Conservation (phyloP, 2,113 vertebrate genomes). For the Crotalus tigris region DNA sequence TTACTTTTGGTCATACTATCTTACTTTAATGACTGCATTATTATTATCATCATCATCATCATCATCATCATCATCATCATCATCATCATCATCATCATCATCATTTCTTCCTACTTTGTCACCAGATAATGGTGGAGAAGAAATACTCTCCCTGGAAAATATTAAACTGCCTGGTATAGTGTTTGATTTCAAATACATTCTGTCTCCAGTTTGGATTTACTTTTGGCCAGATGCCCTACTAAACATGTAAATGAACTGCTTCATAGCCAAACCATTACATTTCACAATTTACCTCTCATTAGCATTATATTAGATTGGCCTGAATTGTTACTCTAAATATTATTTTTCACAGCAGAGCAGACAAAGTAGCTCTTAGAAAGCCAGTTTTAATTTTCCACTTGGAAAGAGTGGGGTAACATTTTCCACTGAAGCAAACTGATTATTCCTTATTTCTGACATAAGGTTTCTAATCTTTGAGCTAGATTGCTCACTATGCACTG, state of each 20-base stretch:
- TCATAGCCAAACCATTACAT: constrained; percentile 59
- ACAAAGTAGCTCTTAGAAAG: constrained; percentile 71
- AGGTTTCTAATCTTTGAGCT: constrained; percentile 67
- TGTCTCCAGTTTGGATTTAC: constrained; percentile 46
- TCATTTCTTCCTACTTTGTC: background rate
- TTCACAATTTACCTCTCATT: constrained; percentile 61
- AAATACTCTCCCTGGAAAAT: constrained; percentile 4
- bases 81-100: background rate
- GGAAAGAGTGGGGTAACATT: constrained; percentile 73
- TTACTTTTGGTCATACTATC: constrained; percentile 2
- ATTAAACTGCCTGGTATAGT: constrained; percentile 19
- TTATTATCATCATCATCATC: background rate
- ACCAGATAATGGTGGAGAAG: background rate
- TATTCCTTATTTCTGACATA: constrained; percentile 64
- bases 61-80: background rate
- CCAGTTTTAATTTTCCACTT: constrained; percentile 73
- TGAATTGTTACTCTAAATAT: constrained; percentile 70
- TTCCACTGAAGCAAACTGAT: constrained; percentile 70
- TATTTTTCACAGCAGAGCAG: constrained; percentile 63
- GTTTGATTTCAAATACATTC: constrained; percentile 35
- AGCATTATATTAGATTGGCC: constrained; percentile 58
- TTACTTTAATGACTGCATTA: background rate
- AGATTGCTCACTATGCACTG: constrained; percentile 50
- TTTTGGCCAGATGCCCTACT: constrained; percentile 56
- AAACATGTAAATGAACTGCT: constrained; percentile 51